Conservation (phyloP, 2,888 invertebrate genomes). For the Aphodius sticticus region DNA sequence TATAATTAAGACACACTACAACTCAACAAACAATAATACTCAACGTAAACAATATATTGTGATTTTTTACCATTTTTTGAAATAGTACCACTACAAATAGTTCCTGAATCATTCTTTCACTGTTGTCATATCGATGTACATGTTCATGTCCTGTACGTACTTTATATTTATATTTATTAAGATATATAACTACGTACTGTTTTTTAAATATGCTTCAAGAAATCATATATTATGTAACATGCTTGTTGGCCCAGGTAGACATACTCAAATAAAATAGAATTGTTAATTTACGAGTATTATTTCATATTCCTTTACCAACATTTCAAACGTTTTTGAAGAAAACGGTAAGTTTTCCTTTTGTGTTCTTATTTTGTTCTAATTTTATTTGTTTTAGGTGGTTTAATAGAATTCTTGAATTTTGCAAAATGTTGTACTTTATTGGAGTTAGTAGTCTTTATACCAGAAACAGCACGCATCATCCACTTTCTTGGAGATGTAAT, state of each 20-base stretch:
- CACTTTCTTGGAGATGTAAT: too few species aligned
- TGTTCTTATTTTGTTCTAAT: conserved; percentile 15
- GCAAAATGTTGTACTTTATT: too few species aligned
- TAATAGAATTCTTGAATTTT: neutral
- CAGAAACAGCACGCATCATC: too few species aligned
- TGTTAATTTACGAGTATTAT: conserved; percentile 21
- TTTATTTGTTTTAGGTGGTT: conserved; percentile 33
- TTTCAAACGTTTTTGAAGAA: neutral
- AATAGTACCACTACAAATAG: conserved; percentile 38
- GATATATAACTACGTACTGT: conserved; percentile 23
- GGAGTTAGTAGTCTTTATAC: too few species aligned
- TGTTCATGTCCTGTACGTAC: conserved; percentile 33
- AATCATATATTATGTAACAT: neutral
- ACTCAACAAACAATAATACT: conserved; percentile 53
- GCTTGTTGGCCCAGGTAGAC: conserved; percentile 36
- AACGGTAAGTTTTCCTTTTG: neutral
- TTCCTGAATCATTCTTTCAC: conserved; percentile 43
- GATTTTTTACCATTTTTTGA: conserved; percentile 49
- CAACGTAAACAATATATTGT: conserved; percentile 52
- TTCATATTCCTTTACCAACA: neutral
- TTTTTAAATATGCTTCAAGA: conserved; percentile 11
- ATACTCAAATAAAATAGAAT: conserved; percentile 31
- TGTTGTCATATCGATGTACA: conserved; percentile 36
- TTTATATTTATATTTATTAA: conserved; percentile 35
- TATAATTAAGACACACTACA: conserved; percentile 47